Base-by-base conservation (phyloP, 2,888 invertebrate genomes). In the Atethmia centrago region DNA sequence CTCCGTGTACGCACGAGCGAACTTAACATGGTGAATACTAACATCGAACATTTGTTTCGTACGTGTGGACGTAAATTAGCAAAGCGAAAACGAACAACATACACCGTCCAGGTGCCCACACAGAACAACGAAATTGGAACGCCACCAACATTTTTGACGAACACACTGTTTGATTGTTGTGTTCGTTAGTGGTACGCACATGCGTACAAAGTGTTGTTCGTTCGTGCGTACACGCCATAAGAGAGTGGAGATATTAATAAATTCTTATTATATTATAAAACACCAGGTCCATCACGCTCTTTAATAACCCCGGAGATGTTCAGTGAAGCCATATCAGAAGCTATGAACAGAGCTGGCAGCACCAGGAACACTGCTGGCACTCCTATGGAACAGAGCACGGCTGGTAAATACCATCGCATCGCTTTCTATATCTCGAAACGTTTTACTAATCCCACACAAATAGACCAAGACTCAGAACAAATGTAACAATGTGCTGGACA, bases 301-400 rank as follows among this genome's bases (percentile, higher is more conserved):
- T 77, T 97, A 58, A 98, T 98, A 68, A 98, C 98, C 0, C 96
- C 97, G 1, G 98, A 98, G 90, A 97, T 98, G 97, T 98, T 98
- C 90, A 97, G 97, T 68, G 98, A 97, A 91, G 98, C 98, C 9
- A 97, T 98, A 91, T 97, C 97, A 71, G 97, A 98, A 85, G 98
- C 98, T 5, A 97, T 98, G 77, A 95, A 91, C 73, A 88, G 93
- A 51, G 89, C 93, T 7, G 85, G 92, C 81, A 84, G 75, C 66
- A 82, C 82, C 63, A 72, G 87, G 59, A 73, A 80, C 63, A 47
- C 87, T n/a, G 82, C 87, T 12, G 90, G 85, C 55, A 90, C 94
- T 14, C 94, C 95, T 3, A 95, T 95, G 94, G 95, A 95, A 40
- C 94, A 95, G 74, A 93, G 92, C 86, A 88, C 92, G 40, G 91